These are phyloP conservation scores for Lasioglossum baleicum DNA, from an alignment of 1,140 invertebrate genomes.

Conservation along the genomic window DNA sequence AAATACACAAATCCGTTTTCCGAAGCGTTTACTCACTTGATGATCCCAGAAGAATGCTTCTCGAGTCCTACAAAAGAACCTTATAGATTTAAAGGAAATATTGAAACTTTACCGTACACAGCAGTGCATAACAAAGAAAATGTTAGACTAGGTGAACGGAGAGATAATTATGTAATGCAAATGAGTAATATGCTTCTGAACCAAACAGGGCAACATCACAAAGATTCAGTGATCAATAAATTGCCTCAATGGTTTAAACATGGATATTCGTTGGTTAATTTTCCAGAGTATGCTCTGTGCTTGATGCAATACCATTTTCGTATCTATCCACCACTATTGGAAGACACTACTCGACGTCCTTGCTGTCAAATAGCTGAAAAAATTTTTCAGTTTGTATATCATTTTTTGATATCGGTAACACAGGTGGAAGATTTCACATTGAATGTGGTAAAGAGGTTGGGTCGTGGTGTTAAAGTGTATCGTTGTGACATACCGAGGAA, in stretches of 20 bases:
- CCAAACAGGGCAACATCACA: neutral
- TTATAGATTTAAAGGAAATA: slow-evolving; percentile 63
- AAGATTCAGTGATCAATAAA: slow-evolving; percentile 31
- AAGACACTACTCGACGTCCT: slow-evolving; percentile 83
- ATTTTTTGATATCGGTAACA: slow-evolving; percentile 80
- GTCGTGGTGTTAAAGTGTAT: no score
- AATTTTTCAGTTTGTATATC: slow-evolving; percentile 85
- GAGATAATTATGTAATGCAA: slow-evolving; percentile 5
- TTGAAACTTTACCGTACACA: slow-evolving; percentile 30
- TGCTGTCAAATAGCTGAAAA: slow-evolving; percentile 83
- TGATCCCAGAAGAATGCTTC: neutral
- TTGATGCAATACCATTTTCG: slow-evolving; percentile 81
- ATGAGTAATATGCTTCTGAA: neutral
- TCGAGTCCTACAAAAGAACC: slow-evolving; percentile 4
- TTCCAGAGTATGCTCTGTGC: slow-evolving; percentile 82
- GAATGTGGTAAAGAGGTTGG: no score
- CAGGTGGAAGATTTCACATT: no score
- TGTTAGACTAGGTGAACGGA: neutral
- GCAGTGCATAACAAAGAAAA: slow-evolving; percentile 1
- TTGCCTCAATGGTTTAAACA: slow-evolving; percentile 85
- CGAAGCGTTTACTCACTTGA: no score
- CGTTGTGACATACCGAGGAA: no score
- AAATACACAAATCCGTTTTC: neutral
- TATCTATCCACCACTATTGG: slow-evolving; percentile 86
- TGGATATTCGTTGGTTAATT: slow-evolving; percentile 81